Evolutionary conservation across 2,113 vertebrate genomes (phyloP), one percentile per base, ranked within the genome.

Genomic region (Dendrocopos noguchii): DNA sequence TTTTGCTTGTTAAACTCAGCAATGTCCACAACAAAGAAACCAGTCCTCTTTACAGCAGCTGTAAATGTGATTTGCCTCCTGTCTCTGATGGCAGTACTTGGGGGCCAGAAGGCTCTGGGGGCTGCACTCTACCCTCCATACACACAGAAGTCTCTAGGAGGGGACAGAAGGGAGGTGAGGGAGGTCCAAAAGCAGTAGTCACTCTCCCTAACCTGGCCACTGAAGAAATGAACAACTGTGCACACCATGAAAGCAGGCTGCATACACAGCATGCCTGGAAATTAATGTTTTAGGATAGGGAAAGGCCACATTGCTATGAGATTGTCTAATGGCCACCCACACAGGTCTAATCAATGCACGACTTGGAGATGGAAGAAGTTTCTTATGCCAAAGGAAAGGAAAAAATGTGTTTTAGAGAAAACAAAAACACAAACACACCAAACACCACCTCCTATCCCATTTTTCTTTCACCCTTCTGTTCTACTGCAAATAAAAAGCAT

Each of bases 71-170:
- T 66, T 87, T 86, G 10, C 47, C 5, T 63, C 34, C 61, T 82
- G 59, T 63, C 27, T 25, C 73, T 27, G 20, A 52, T 68, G 28
- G 56, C 11, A n/a, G 10, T 7, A 20, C 28, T 29, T 0, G 3
- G 56, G 61, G 60, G 29, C 7, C 0, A 1, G 9, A 15, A 28
- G 9, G 4, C 9, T 84, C 36, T 52, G 12, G 29, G 0, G 5
- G 46, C 55, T 63, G 13, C 6, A 3, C 31, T 64, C 17, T 6
- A 2, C 29, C 39, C 71, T 75, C 63, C 42, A 47, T 19, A 19
- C 36, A 47, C 7, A 24, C 5, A 4, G 53, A 33, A 7, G 16
- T 28, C 42, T 50, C 60, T 27, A 31, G n/a, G 7, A 63, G 29
- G 33, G 12, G 10, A 31, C 27, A 70, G 14, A 59, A 15, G 39